A percentile compares a stretch with the other conserved stretches of the same genome.
phyloP scores from a whole-genome alignment of 2,797 vertebrate genomes.

The Semaprochilodus insignis region DNA sequence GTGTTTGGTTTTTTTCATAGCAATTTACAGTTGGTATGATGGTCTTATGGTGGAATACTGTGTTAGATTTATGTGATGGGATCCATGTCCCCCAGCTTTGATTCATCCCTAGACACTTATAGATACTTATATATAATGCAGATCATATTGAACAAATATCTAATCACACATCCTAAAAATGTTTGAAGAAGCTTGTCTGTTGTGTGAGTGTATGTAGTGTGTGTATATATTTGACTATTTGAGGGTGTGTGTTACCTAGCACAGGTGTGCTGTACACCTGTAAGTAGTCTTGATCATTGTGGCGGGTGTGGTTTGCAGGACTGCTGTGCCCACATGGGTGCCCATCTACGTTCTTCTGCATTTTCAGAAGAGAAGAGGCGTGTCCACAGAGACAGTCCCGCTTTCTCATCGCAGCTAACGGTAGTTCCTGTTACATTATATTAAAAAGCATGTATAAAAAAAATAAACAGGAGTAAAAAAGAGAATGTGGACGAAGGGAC shows the following conservation, averaged over 20 bases:
- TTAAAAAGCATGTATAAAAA: no score
- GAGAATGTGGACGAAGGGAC: background rate
- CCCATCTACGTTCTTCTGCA: conserved; percentile 71
- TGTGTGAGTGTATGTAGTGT: background rate
- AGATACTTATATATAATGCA: no score
- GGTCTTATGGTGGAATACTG: no score
- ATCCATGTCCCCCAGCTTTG: no score
- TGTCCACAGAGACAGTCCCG: conserved; percentile 87
- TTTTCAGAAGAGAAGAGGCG: conserved; percentile 80
- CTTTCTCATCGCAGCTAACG: conserved; percentile 83
- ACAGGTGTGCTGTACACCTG: conserved; percentile 92
- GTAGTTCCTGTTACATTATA: conserved; percentile 83
- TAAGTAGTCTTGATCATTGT: conserved; percentile 68
- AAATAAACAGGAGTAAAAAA: conserved; percentile 42
- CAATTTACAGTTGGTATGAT: no score
- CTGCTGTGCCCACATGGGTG: conserved; percentile 69
- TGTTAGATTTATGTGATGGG: no score
- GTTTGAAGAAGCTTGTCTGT: no score
- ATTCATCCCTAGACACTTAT: no score
- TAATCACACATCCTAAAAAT: no score
- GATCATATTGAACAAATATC: no score
- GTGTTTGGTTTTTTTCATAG: no score
- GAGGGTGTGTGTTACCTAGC: conserved; percentile 80
- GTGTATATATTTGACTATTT: conserved; percentile 8
- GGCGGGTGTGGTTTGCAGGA: conserved; percentile 57